Conservation (phyloP, 1,140 invertebrate species). For the Solen grandis region DNA sequence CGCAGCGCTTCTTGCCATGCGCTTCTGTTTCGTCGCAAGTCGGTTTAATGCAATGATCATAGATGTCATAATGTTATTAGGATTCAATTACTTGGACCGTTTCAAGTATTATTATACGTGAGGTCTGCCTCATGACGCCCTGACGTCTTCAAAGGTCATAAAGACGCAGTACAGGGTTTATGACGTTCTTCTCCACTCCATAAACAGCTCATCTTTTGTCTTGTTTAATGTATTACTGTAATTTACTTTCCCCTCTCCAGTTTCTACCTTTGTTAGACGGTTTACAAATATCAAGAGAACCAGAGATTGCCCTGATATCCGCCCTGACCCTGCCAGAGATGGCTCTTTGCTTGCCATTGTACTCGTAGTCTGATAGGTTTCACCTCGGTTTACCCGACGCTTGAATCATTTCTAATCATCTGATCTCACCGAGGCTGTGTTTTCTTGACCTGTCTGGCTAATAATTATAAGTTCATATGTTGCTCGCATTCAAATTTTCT, state of each 20-base stretch:
- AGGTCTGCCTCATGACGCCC: no score
- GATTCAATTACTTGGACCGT: no score
- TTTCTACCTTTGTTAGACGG: not conserved
- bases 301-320: no score
- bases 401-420: slow-evolving; percentile 39
- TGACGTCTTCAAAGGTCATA: no score
- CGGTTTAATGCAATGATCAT: no score
- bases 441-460: slow-evolving; percentile 39
- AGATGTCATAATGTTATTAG: no score
- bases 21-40: no score
- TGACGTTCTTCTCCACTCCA: not conserved
- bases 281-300: no score
- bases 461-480: slow-evolving; percentile 42
- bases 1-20: no score
- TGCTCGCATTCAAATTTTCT: slow-evolving; percentile 25
- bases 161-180: no score
- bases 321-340: no score
- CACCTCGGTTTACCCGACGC: slow-evolving; percentile 35
- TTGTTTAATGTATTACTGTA: not conserved
- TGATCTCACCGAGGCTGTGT: slow-evolving; percentile 21
- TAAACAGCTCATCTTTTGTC: not conserved
- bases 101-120: no score
- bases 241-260: not conserved
- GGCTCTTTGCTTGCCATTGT: not conserved
- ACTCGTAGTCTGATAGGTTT: slow-evolving; percentile 26